Base-by-base conservation (phyloP, 2,113 vertebrate species). In the Anguilla japonica region DNA sequence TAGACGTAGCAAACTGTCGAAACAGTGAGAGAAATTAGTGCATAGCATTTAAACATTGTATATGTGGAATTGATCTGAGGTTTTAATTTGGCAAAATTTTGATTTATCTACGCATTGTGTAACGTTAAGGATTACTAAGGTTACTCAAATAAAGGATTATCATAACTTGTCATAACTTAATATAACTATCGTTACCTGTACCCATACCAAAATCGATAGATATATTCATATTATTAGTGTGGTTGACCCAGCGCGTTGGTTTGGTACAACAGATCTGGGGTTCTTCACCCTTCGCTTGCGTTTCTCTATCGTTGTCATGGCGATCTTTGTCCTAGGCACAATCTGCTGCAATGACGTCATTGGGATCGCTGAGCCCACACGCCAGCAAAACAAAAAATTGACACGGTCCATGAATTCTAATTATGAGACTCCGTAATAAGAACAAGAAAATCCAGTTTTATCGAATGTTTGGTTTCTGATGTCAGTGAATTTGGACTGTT, bases 271-370 rank as follows among this genome's bases (percentile, higher is more conserved):
- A 60, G 56, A 60, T 14, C 60, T 22, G 22, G 5, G 20, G 60
- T 67, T 67, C 22, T 67, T 67, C 60, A 26, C 60, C 50, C 53
- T 57, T 22, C 82, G n/a, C 81, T 34, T 79, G 86, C 82, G 56
- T 87, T 87, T 79, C 86, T 34, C 46, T 26, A 26, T 43, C 67
- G 86, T 87, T 87, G 86, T 87, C 86, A 87, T 87, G 86, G 86
- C 67, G 81, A 87, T 87, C 86, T 87, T 87, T 87, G 82, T 87
- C 82, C 86, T 87, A 67, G 81, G 82, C 16, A 79, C 86, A 83
- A 75, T 87, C 86, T 87, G 82, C 86, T 87, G 86, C 86, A 83
- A 83, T 87, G 86, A 71, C 86, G 86, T 83, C 86, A 83, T 83
- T 83, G 82, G 56, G 46, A 83, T 78, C 39, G 86, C 63, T 79